Percentiles rank a stretch among this genome's conserved stretches.
Conservation (phyloP, 2,797 vertebrate species). For the Etheostoma nigrum region DNA sequence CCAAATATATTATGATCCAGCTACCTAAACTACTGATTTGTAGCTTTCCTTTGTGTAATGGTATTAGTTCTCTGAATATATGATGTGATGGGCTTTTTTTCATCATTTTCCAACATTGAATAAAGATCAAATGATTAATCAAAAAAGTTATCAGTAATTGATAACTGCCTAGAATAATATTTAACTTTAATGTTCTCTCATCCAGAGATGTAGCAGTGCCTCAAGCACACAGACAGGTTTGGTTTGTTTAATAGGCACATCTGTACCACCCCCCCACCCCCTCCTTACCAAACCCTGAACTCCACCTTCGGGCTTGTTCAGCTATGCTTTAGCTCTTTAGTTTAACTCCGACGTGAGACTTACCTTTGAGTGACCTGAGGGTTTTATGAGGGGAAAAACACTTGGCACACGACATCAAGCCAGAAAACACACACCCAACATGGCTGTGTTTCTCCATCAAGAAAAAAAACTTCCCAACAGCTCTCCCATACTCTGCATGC, state of each 20-base stretch:
- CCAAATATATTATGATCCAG: background rate
- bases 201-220: background rate
- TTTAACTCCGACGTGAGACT: background rate
- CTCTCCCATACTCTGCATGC: constrained; percentile 58
- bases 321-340: background rate
- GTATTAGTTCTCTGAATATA: too few relatives aligned
- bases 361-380: background rate
- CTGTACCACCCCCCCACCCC: constrained; percentile 4
- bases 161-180: background rate
- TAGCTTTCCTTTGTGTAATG: background rate
- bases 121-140: background rate
- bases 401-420: background rate
- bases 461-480: background rate
- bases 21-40: background rate
- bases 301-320: constrained; percentile 13
- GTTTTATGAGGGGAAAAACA: background rate
- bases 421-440: constrained; percentile 5
- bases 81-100: too few relatives aligned
- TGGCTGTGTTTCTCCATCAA: constrained; percentile 3
- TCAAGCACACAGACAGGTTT: background rate
- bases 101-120: background rate
- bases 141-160: background rate
- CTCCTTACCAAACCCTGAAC: background rate
- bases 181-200: background rate
- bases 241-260: constrained; percentile 45